A percentile compares a stretch with the other conserved stretches of the same genome.
These are phyloP conservation scores for Syndactyla subalaris DNA, from an alignment of 2,797 vertebrate species.

Conservation along the genomic window DNA sequence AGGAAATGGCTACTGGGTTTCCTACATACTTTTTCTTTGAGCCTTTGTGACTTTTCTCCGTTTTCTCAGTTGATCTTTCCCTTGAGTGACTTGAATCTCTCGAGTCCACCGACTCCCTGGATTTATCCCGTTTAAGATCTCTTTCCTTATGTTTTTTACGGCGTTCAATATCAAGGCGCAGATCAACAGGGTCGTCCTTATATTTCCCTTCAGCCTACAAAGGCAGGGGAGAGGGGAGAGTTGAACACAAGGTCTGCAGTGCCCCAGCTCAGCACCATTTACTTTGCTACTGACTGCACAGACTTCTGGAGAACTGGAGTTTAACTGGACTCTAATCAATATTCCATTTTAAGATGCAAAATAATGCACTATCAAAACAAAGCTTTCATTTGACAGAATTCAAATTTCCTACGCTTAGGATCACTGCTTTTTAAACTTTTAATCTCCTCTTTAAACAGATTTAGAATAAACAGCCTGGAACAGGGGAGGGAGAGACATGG, in stretches of 20 bases:
- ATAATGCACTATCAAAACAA: neutral
- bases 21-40: constrained; percentile 86
- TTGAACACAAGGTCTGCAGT: neutral
- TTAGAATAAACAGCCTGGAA: neutral
- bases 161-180: constrained; percentile 96
- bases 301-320: neutral
- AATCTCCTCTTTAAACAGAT: neutral
- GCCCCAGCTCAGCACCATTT: constrained; percentile 1
- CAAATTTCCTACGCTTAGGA: neutral
- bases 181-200: constrained; percentile 90
- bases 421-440: neutral
- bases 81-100: constrained; percentile 85
- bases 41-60: constrained; percentile 87
- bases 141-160: constrained; percentile 93
- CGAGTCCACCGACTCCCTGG: constrained; percentile 83
- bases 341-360: neutral
- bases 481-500: neutral
- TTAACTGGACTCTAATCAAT: constrained; percentile 28
- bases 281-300: constrained; percentile 53
- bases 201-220: constrained; percentile 87
- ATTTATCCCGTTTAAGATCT: constrained; percentile 87
- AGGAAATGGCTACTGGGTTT: neutral
- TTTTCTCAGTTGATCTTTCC: constrained; percentile 86
- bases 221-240: constrained; percentile 50
- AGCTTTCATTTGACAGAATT: neutral